Evolutionary conservation across 92 coral and sea anemone species (phyloP), one percentile per base, ranked within the genome.

Genomic region (Hydrozoanthus gracilis): DNA sequence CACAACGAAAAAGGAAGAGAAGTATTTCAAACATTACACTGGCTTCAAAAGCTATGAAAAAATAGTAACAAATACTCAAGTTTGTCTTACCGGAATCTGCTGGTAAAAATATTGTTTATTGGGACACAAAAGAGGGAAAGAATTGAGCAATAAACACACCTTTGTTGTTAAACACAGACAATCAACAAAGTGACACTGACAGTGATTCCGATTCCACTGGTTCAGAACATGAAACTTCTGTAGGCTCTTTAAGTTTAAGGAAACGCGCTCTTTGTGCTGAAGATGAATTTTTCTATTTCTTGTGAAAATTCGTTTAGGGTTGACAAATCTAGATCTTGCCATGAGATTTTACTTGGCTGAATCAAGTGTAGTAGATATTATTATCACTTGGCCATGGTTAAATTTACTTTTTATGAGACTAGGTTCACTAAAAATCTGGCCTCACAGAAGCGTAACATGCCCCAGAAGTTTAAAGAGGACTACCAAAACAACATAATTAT

Each of bases 81-180:
- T 87, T 90, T 80, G 11, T 90, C 44, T 71, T 90, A 79, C 88
- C 93, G 18, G 87, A 72, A 49, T 82, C 79, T 11, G 76, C 83
- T 60, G 78, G 91, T 51, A 91, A 83, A 83, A 15, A 58, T 51
- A 46, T 86, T 11, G 67, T 87, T 27, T 87, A 74, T 72, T 90
- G 88, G 90, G 76, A 27, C 49, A 69, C 47, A 27, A 44, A 69
- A 27, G 74, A 45, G 8, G 74, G 74, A 12, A 69, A 69, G 47
- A 44, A 27, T 69, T 12, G 74, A 27, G 74, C 49, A 27, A 91
- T 91, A 67, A 83, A 87, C 50, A 78, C 93, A 61, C 88, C 77
- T 68, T 82, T 46, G 56, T 51, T 83, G 15, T 88, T 91, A 82
- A 74, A 85, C 14, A 83, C 51, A n/a, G 17, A 66, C 56, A 79